Conservation (phyloP, 1,140 invertebrate species). For the Hypothenemus hampei region DNA sequence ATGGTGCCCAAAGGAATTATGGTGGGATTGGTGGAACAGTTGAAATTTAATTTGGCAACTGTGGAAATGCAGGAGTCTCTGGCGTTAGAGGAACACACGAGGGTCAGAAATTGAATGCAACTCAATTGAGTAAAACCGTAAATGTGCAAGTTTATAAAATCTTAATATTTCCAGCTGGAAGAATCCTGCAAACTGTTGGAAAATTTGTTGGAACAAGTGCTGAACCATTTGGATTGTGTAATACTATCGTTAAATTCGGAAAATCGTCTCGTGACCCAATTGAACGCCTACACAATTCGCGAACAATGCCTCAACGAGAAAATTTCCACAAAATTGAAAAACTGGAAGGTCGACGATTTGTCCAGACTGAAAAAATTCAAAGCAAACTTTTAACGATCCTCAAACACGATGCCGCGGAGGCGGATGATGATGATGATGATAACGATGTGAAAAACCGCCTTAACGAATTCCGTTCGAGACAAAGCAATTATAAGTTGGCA, state of each 20-base stretch:
- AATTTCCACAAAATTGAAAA: constrained; percentile 20
- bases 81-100: too few species aligned
- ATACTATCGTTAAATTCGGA: constrained; percentile 31
- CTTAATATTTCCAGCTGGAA: constrained; percentile 14
- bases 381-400: constrained; percentile 28
- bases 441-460: constrained; percentile 27
- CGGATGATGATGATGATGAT: constrained; percentile 18
- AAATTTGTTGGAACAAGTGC: constrained; percentile 27
- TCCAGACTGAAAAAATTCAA: constrained; percentile 27
- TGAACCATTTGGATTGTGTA: constrained; percentile 33
- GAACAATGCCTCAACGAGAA: constrained; percentile 24
- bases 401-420: too few species aligned
- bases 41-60: too few species aligned
- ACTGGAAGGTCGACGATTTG: constrained; percentile 18
- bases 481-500: constrained; percentile 37
- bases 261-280: constrained; percentile 20
- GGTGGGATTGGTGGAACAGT: too few species aligned
- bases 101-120: too few species aligned
- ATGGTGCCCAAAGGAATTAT: too few species aligned
- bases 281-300: constrained; percentile 23
- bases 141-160: too few species aligned
- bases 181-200: constrained; percentile 30
- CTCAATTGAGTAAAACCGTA: too few species aligned
- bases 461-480: constrained; percentile 28
- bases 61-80: too few species aligned